Conservation (phyloP, 2,888 invertebrate species). For the Linnaemya tessellans region DNA sequence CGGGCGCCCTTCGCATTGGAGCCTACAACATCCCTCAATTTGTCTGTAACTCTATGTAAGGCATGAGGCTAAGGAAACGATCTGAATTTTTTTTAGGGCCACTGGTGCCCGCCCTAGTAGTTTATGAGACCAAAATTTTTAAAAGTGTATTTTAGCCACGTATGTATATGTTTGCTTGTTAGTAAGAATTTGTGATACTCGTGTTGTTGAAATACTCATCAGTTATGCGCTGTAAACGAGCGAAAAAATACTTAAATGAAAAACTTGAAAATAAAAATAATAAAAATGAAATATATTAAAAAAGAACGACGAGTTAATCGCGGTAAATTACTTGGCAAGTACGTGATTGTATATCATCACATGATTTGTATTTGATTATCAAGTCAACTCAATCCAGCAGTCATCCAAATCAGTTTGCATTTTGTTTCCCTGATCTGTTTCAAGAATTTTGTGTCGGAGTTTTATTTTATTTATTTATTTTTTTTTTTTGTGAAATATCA, state of each 20-base stretch:
- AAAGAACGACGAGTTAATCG: conserved; percentile 69
- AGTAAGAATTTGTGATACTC: conserved; percentile 48
- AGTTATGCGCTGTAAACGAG: conserved; percentile 56
- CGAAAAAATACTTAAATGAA: not conserved
- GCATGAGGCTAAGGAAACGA: too few relatives aligned
- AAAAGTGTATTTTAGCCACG: conserved; percentile 30
- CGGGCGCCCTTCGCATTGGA: too few relatives aligned
- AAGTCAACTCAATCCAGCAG: conserved; percentile 52
- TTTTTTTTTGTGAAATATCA: conserved; percentile 31
- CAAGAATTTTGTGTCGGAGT: conserved; percentile 33
- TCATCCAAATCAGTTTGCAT: conserved; percentile 65
- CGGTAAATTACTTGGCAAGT: conserved; percentile 72
- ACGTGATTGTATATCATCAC: conserved; percentile 71
- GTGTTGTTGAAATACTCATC: conserved; percentile 60
- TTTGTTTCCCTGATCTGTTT: conserved; percentile 58
- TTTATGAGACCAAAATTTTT: too few relatives aligned
- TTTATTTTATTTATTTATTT: conserved; percentile 7
- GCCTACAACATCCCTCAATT: too few relatives aligned
- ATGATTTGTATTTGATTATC: conserved; percentile 65
- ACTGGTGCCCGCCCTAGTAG: too few relatives aligned
- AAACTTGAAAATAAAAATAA: not conserved
- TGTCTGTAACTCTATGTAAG: too few relatives aligned
- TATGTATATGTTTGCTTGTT: conserved; percentile 15
- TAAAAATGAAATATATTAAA: conserved; percentile 48
- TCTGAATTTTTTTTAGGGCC: too few relatives aligned